A percentile compares a stretch with the other conserved stretches of the same genome.
These are phyloP conservation scores for Trilocha varians DNA, from an alignment of 2,888 invertebrate species.

Conservation along the genomic window DNA sequence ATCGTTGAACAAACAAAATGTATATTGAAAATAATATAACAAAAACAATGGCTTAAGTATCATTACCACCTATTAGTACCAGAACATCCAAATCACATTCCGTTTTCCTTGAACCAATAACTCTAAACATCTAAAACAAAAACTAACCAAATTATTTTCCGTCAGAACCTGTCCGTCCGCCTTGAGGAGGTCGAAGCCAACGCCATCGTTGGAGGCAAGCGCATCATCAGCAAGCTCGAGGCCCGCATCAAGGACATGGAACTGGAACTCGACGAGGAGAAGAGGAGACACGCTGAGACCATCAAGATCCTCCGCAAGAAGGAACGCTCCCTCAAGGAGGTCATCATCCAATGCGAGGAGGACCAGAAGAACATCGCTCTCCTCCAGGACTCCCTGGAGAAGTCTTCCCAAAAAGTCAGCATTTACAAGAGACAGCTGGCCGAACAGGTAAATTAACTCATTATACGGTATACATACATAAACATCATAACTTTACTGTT, in stretches of 20 bases:
- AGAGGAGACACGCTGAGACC: constrained; percentile 96
- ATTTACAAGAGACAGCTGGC: constrained; percentile 96
- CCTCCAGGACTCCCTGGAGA: constrained; percentile 92
- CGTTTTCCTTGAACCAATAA: too few relatives aligned
- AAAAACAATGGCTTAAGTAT: background rate
- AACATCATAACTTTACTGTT: background rate
- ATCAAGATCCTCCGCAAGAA: constrained; percentile 98
- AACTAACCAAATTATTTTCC: constrained; percentile 6
- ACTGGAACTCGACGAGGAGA: constrained; percentile 95
- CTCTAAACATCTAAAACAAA: too few relatives aligned
- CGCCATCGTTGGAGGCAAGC: constrained; percentile 96
- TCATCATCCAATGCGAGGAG: constrained; percentile 95
- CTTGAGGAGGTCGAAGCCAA: constrained; percentile 97
- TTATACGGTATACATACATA: constrained; percentile 4
- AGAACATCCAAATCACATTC: too few relatives aligned
- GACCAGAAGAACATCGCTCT: constrained; percentile 96
- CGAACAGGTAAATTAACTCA: constrained; percentile 80
- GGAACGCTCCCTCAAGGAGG: constrained; percentile 96
- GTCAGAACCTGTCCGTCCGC: constrained; percentile 87
- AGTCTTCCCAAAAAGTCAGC: constrained; percentile 88
- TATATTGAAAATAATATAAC: background rate
- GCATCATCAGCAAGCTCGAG: constrained; percentile 98
- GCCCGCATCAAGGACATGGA: constrained; percentile 95
- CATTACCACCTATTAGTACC: too few relatives aligned
- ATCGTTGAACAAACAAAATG: too few relatives aligned